phyloP scores from a whole-genome alignment of 1,140 invertebrate species.

The Lethocerus indicus region DNA sequence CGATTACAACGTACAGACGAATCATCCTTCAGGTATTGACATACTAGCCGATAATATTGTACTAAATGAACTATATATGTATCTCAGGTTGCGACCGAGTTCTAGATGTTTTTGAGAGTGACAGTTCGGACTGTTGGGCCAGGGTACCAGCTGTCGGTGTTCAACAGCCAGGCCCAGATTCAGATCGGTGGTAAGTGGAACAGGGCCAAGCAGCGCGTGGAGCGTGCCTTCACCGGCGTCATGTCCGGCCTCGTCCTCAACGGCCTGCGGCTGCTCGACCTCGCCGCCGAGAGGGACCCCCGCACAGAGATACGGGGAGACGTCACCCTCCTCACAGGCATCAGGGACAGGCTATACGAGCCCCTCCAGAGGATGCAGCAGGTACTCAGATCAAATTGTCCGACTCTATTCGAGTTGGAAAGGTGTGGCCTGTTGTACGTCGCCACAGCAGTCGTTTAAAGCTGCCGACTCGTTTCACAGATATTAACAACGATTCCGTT shows the following conservation, averaged over 20 bases:
- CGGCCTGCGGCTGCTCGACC: conserved; percentile 63
- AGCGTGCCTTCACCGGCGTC: conserved; percentile 66
- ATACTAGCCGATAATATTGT: too few relatives aligned
- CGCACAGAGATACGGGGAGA: conserved; percentile 53
- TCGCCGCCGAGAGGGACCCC: conserved; percentile 63
- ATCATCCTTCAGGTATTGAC: conserved; percentile 53
- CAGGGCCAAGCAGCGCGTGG: conserved; percentile 42
- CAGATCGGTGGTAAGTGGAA: conserved; percentile 78
- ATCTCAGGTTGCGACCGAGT: not conserved
- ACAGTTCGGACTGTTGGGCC: conserved; percentile 9
- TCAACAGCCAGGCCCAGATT: conserved; percentile 81
- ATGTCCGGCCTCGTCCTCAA: conserved; percentile 80
- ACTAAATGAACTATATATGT: too few relatives aligned
- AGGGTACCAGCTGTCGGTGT: conserved; percentile 77
- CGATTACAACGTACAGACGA: conserved; percentile 67
- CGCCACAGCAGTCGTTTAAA: too few relatives aligned
- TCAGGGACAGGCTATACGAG: conserved; percentile 46
- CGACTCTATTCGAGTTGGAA: too few relatives aligned
- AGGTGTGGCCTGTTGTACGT: too few relatives aligned
- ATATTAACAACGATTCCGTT: too few relatives aligned
- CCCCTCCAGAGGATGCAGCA: conserved; percentile 64
- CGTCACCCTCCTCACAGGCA: conserved; percentile 49
- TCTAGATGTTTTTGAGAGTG: not conserved
- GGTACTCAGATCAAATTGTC: too few relatives aligned
- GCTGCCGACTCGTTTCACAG: too few relatives aligned